Percentiles rank a stretch among this genome's conserved stretches.
phyloP scores from a whole-genome alignment of 2,113 vertebrate species.

The Boleophthalmus pectinirostris region DNA sequence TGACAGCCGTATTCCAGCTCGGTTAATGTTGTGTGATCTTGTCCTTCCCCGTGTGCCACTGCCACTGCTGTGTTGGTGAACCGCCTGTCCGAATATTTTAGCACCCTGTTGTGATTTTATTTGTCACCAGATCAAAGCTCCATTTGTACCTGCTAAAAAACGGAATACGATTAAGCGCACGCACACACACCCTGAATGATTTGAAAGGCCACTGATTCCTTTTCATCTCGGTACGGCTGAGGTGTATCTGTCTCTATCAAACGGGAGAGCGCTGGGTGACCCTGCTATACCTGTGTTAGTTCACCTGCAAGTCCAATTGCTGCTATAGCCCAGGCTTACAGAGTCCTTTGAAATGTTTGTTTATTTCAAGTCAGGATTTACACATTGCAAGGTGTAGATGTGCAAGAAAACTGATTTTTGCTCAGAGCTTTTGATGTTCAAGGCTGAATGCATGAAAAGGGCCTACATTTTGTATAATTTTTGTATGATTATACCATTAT shows the following conservation, averaged over 20 bases:
- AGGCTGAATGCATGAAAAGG: neutral
- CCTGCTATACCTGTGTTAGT: constrained; percentile 4
- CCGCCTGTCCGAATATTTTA: constrained; percentile 19
- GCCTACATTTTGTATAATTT: neutral
- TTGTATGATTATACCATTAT: neutral
- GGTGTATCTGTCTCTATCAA: constrained; percentile 18
- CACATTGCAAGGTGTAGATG: neutral
- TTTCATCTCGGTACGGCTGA: constrained; percentile 16
- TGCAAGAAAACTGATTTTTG: neutral
- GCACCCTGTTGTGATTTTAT: constrained; percentile 16
- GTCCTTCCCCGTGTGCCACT: constrained; percentile 15
- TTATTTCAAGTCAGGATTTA: neutral
- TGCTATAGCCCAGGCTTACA: neutral
- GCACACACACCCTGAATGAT: neutral
- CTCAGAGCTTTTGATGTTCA: neutral
- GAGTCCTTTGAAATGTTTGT: neutral
- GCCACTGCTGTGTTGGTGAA: constrained; percentile 26
- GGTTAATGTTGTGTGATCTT: constrained; percentile 6
- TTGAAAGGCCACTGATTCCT: constrained; percentile 16
- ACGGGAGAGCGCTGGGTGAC: constrained; percentile 5
- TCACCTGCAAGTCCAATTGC: neutral
- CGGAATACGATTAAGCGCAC: constrained; percentile 6
- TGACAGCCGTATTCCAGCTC: constrained; percentile 21
- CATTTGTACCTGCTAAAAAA: constrained; percentile 15
- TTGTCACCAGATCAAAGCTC: constrained; percentile 26